Base-by-base conservation (phyloP, 2,888 invertebrate species). In the Leucophenga montana region DNA sequence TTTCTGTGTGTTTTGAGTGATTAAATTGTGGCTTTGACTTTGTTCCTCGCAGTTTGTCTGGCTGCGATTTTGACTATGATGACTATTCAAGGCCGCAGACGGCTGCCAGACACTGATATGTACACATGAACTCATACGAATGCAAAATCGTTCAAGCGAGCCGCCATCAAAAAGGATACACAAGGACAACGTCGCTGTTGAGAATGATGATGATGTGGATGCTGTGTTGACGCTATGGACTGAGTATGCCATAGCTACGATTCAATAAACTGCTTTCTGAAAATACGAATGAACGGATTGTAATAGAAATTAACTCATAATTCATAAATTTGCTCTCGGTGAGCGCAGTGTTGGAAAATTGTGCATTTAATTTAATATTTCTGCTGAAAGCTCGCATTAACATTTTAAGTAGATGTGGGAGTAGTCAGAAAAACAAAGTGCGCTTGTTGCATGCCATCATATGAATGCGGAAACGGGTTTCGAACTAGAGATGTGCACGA, bases 101-200 rank as follows among this genome's bases (percentile, higher is more conserved):
- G 70, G 66, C 76, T 76, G 76, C 73, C 72, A 76, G 74, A 76
- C 85, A 77, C 85, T 85, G 84, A 85, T 84, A 84, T 84, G 82
- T 79, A 75, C 78, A 82, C 82, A 80, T 85, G 82, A 85, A 69
- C 78, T 79, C 82, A 73, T 78, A 73, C 69, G 73, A 73, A 72
- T 74, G 69, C 68, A 71, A 74, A 79, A 73, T 57, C 69, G 66
- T 66, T 67, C 61, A 69, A 73, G 74, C 72, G 70, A 68, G 73
- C 72, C 72, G 69, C 76, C 57, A 56, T 66, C 61, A 80, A 75
- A 78, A 78, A 80, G 76, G 71, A 77, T 72, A 72, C 68, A 68
- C 8, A 31, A 69, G 48, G 18, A 33, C 62, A 39, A 39, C 39
- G 39, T 39, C 11, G 39, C 1, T 11, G 39, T 39, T 39, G 39